phyloP scores from a whole-genome alignment of 2,888 invertebrate genomes.

The Electrophaes corylata region DNA sequence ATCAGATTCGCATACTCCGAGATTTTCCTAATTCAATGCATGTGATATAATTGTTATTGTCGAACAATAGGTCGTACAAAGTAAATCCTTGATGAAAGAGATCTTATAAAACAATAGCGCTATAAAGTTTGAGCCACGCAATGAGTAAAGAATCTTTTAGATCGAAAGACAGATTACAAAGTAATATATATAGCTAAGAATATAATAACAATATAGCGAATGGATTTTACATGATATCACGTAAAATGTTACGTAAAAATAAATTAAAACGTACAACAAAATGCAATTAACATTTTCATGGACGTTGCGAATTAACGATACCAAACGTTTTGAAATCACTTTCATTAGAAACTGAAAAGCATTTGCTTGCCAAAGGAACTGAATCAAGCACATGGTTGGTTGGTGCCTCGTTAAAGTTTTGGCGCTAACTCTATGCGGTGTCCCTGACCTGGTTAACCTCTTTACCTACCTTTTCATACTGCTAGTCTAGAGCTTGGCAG shows the following conservation, averaged over 20 bases:
- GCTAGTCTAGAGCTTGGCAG: conserved; percentile 42
- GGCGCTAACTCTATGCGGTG: conserved; percentile 59
- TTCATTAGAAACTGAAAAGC: conserved; percentile 42
- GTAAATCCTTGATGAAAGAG: conserved; percentile 37
- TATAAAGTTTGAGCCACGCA: conserved; percentile 37
- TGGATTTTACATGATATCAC: conserved; percentile 14
- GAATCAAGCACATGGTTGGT: conserved; percentile 26
- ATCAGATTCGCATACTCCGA: conserved; percentile 44
- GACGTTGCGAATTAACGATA: conserved; percentile 24
- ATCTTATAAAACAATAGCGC: conserved; percentile 47
- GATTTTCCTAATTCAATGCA: conserved; percentile 40
- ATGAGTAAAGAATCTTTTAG: conserved; percentile 23
- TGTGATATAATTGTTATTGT: conserved; percentile 50
- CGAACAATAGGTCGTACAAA: conserved; percentile 45
- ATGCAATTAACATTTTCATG: conserved; percentile 40
- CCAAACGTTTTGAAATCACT: conserved; percentile 33
- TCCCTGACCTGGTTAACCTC: conserved; percentile 59
- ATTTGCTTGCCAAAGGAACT: conserved; percentile 24
- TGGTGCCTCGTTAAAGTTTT: conserved; percentile 45
- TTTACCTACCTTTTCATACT: conserved; percentile 44
- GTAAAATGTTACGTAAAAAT: conserved; percentile 25
- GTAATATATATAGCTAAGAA: neutral
- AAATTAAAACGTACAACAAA: conserved; percentile 33
- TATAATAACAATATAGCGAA: neutral
- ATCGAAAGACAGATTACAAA: neutral